These are phyloP conservation scores for Phodopus roborovskii DNA, from an alignment of 2,113 vertebrate species.

Conservation along the genomic window DNA sequence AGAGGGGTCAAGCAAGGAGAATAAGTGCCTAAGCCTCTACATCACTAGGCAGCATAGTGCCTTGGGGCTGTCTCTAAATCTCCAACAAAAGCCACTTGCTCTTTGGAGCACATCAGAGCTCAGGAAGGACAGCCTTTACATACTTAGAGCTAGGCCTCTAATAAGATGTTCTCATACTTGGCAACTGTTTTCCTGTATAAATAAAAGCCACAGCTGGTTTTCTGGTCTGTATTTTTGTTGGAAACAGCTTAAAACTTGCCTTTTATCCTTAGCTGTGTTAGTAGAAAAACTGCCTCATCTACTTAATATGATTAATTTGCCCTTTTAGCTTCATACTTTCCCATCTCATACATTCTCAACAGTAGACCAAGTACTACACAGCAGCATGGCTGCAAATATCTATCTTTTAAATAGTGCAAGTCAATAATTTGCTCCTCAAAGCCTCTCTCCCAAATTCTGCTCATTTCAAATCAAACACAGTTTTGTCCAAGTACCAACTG, in stretches of 20 bases:
- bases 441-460: neutral
- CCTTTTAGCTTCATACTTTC: neutral
- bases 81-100: neutral
- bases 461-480: slow-evolving; percentile 4
- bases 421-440: neutral
- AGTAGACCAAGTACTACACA: neutral
- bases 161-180: neutral
- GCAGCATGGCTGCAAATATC: neutral
- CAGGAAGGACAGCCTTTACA: neutral
- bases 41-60: neutral
- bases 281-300: slow-evolving; percentile 47
- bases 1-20: neutral
- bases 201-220: slow-evolving; percentile 50
- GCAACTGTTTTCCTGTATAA: slow-evolving; percentile 37
- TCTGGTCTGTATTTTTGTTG: slow-evolving; percentile 18
- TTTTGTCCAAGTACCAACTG: neutral
- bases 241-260: slow-evolving; percentile 36
- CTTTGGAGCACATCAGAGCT: neutral
- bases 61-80: neutral
- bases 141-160: neutral
- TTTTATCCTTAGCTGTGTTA: slow-evolving; percentile 44
- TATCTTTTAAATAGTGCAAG: neutral
- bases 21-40: neutral
- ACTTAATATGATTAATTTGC: slow-evolving; percentile 52
- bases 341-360: neutral